phyloP scores from a whole-genome alignment of 2,113 vertebrate genomes.

The Leucopsar rothschildi region DNA sequence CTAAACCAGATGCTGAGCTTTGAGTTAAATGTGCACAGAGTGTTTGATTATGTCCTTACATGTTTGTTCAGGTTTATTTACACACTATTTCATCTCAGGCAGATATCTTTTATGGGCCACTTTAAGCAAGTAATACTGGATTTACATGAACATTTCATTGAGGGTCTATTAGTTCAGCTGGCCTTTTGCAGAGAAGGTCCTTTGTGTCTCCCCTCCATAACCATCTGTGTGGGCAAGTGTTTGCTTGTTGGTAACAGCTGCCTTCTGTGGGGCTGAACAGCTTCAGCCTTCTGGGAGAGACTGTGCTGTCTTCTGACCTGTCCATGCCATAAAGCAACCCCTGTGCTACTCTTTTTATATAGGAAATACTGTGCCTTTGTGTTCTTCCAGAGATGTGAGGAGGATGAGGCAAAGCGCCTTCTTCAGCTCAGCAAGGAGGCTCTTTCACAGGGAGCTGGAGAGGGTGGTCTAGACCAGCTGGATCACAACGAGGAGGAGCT shows the following conservation, averaged over 20 bases:
- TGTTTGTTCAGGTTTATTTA: not conserved
- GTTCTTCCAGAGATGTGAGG: constrained; percentile 76
- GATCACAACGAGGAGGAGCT: constrained; percentile 84
- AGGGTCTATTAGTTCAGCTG: not conserved
- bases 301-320: not conserved
- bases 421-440: constrained; percentile 82
- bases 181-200: not conserved
- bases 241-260: not conserved
- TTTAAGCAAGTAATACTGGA: not conserved
- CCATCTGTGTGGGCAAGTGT: not conserved
- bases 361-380: not conserved
- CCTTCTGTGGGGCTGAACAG: not conserved
- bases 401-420: constrained; percentile 80
- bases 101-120: not conserved
- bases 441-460: constrained; percentile 22
- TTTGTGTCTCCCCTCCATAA: not conserved
- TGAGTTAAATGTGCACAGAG: not conserved
- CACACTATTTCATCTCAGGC: not conserved
- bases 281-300: not conserved
- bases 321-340: not conserved
- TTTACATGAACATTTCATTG: not conserved
- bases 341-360: not conserved
- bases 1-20: not conserved
- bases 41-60: not conserved
- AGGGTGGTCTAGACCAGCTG: not conserved